Conservation (phyloP, 1,140 invertebrate species). For the Penaeus indicus region DNA sequence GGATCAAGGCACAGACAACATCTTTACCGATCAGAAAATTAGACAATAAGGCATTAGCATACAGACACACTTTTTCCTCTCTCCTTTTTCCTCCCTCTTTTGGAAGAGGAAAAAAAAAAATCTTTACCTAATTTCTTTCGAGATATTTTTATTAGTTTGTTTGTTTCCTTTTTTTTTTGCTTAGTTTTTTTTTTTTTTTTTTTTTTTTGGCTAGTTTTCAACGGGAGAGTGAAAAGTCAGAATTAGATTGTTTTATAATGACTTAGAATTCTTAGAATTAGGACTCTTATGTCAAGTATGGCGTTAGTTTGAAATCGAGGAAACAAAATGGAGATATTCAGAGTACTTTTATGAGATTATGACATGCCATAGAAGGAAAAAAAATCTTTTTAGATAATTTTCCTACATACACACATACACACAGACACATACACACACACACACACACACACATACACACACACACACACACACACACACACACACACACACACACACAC, state of each 20-base stretch:
- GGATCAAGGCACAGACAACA: constrained; percentile 36
- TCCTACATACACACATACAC: background rate
- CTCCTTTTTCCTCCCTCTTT: constrained; percentile 19
- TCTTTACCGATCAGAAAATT: constrained; percentile 53
- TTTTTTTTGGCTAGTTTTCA: too few species aligned
- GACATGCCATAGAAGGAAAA: too few species aligned
- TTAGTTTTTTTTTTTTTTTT: too few species aligned
- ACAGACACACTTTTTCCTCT: constrained; percentile 30
- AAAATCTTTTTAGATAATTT: background rate
- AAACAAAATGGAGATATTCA: too few species aligned
- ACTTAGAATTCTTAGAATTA: too few species aligned
- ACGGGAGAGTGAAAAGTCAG: too few species aligned
- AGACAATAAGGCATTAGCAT: constrained; percentile 57
- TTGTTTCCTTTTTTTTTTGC: background rate
- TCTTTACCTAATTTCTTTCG: background rate
- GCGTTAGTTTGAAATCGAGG: too few species aligned
- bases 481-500: too few species aligned
- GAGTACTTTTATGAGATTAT: too few species aligned
- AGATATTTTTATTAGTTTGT: background rate
- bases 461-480: too few species aligned
- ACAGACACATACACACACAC: background rate
- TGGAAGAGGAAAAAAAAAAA: background rate
- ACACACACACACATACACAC: background rate
- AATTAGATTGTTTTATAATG: too few species aligned
- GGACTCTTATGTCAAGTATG: too few species aligned